Conservation (phyloP, 2,797 vertebrate species). For the Fratercula arctica region DNA sequence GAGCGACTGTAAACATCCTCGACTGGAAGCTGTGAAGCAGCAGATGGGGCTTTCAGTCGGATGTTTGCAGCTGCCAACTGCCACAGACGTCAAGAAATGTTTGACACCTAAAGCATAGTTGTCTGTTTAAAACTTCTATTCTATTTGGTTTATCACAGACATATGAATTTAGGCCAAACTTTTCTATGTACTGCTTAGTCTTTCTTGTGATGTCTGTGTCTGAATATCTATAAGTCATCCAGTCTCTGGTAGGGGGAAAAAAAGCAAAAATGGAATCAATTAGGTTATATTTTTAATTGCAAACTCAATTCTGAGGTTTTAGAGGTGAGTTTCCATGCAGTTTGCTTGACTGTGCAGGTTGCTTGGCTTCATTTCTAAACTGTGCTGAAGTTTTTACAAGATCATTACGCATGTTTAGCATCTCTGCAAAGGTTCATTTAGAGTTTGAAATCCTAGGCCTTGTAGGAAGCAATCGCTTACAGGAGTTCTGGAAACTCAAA, state of each 20-base stretch:
- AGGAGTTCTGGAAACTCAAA: neutral
- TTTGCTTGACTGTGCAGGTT: neutral
- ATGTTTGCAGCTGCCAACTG: conserved; percentile 99
- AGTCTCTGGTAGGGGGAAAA: neutral
- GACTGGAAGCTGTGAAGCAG: conserved; percentile 98
- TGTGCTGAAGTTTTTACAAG: neutral
- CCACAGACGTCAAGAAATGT: conserved; percentile 82
- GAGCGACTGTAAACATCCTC: conserved; percentile 99
- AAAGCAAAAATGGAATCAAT: neutral
- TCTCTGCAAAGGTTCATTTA: neutral
- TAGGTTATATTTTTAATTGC: neutral
- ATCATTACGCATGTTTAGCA: neutral
- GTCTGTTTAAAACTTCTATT: conserved; percentile 3
- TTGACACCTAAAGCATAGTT: conserved; percentile 51
- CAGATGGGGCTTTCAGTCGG: conserved; percentile 97
- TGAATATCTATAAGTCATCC: neutral
- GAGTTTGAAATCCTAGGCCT: neutral
- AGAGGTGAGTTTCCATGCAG: neutral
- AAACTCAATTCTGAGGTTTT: neutral
- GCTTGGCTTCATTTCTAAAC: neutral
- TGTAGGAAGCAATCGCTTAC: conserved; percentile 29
- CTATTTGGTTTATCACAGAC: conserved; percentile 18
- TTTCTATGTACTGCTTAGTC: neutral
- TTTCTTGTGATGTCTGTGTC: neutral
- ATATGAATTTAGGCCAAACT: neutral